Conservation (phyloP, 1,140 invertebrate species). For the Halictus rubicundus region DNA sequence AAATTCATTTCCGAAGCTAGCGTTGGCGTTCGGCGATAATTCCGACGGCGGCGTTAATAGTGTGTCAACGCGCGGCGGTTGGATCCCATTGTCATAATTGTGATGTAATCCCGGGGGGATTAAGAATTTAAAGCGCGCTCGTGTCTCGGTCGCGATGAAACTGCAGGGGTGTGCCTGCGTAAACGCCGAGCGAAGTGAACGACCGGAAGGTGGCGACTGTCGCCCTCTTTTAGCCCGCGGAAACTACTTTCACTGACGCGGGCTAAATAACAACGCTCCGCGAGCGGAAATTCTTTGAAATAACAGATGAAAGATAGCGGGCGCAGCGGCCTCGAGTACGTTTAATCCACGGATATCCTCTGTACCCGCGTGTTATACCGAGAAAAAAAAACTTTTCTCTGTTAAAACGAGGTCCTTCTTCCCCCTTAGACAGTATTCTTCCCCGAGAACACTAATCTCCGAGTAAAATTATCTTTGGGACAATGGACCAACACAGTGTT, state of each 20-base stretch:
- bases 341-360: slow-evolving; percentile 13
- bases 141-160: background rate
- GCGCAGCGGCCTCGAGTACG: background rate
- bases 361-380: background rate
- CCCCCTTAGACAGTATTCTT: background rate
- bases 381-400: background rate
- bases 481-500: too few relatives aligned
- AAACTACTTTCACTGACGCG: slow-evolving; percentile 36
- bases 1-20: background rate
- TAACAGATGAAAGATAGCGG: slow-evolving; percentile 23
- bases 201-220: slow-evolving; percentile 4
- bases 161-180: slow-evolving; percentile 8
- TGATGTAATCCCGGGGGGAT: slow-evolving; percentile 33
- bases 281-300: slow-evolving; percentile 34
- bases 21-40: background rate
- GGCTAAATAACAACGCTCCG: slow-evolving; percentile 24
- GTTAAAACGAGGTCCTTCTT: background rate
- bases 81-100: slow-evolving; percentile 35
- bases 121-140: slow-evolving; percentile 33
- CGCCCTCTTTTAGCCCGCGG: background rate
- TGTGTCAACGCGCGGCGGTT: slow-evolving; percentile 10
- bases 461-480: too few relatives aligned
- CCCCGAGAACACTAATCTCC: background rate
- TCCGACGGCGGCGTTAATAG: background rate
- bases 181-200: slow-evolving; percentile 17